These are phyloP conservation scores for Drosophila antonietae DNA, from an alignment of 2,888 invertebrate genomes.

Conservation along the genomic window DNA sequence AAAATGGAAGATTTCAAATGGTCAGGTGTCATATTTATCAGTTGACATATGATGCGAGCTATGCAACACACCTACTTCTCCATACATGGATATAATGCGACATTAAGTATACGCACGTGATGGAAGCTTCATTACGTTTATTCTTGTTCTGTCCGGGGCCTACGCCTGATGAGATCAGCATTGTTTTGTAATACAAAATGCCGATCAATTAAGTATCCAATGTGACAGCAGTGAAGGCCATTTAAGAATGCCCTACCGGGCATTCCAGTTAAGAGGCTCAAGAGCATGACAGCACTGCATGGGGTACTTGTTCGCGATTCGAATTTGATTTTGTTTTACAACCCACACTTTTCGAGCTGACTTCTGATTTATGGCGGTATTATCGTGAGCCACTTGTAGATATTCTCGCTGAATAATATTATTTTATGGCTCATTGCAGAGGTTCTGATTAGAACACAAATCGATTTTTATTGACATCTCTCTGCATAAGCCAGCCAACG, in stretches of 20 bases:
- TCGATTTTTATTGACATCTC: constrained; percentile 21
- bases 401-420: constrained; percentile 12
- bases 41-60: neutral
- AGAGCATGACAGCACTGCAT: neutral
- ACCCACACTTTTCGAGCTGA: constrained; percentile 4
- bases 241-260: neutral
- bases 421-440: constrained; percentile 13
- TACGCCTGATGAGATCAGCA: constrained; percentile 7
- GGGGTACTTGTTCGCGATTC: neutral
- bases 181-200: neutral
- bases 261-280: constrained; percentile 3
- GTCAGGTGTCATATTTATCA: constrained; percentile 25
- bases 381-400: constrained; percentile 10
- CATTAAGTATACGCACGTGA: constrained; percentile 29
- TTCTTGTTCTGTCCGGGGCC: neutral
- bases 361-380: constrained; percentile 31
- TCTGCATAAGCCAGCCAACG: neutral
- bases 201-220: neutral
- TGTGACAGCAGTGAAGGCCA: constrained; percentile 7
- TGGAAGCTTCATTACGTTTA: neutral
- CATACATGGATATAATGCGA: neutral
- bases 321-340: constrained; percentile 2
- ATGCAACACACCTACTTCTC: neutral
- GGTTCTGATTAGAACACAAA: constrained; percentile 27
- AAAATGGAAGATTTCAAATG: constrained; percentile 20